Evolutionary conservation across 2,888 invertebrate species (phyloP).

Genomic region (Cyclophora punctaria): DNA sequence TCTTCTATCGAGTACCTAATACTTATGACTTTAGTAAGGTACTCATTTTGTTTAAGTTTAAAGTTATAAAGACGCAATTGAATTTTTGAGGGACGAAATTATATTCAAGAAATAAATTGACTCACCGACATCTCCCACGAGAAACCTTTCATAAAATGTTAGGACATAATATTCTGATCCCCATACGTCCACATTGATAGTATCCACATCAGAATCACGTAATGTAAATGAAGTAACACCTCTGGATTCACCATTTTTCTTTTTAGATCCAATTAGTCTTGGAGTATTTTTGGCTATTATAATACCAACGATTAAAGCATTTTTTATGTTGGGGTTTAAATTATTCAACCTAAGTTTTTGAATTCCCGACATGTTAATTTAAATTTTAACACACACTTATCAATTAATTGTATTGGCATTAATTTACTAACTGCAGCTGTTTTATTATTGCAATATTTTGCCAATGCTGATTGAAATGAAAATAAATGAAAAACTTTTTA

Average conservation of each 20-base stretch:
- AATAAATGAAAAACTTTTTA: not conserved
- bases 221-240: slow-evolving; percentile 86
- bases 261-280: slow-evolving; percentile 64
- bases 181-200: slow-evolving; percentile 86
- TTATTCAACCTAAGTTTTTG: slow-evolving; percentile 55
- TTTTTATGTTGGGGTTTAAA: slow-evolving; percentile 58
- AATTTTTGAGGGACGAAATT: too few species aligned
- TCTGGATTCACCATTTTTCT: slow-evolving; percentile 69
- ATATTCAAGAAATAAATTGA: not conserved
- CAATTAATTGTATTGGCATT: too few species aligned
- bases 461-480: too few species aligned
- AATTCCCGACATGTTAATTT: slow-evolving; percentile 55
- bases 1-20: too few species aligned
- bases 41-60: too few species aligned
- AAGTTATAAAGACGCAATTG: too few species aligned
- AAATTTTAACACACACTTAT: not conserved
- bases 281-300: slow-evolving; percentile 80
- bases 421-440: too few species aligned
- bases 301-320: slow-evolving; percentile 70
- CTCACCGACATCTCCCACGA: slow-evolving; percentile 82
- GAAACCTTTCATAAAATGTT: slow-evolving; percentile 77
- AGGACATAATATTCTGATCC: slow-evolving; percentile 78
- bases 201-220: slow-evolving; percentile 81
- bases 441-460: too few species aligned
- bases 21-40: too few species aligned